Percentiles rank a stretch among this genome's conserved stretches.
Conservation (phyloP, 2,113 vertebrate genomes). For the Podarcis muralis region DNA sequence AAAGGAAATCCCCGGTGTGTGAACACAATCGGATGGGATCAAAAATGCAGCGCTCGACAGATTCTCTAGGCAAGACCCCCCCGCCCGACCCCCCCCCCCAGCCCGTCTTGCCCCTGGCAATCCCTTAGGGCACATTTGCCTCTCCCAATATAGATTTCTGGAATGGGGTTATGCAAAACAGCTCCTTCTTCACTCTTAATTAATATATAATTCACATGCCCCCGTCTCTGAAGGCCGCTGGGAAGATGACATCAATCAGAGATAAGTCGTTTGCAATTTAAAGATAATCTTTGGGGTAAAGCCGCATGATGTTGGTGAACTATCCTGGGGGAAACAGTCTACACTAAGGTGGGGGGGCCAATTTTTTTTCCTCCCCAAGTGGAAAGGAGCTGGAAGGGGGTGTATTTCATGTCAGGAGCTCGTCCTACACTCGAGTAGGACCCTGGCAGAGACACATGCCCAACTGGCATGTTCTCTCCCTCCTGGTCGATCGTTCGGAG, state of each 20-base stretch:
- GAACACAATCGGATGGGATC: not conserved
- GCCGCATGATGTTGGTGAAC: not conserved
- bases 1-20: not conserved
- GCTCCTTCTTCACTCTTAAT: constrained; percentile 56
- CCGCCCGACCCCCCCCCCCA: too few species aligned
- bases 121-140: constrained; percentile 51
- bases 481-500: too few species aligned
- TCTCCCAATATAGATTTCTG: constrained; percentile 59
- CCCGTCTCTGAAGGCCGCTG: constrained; percentile 55
- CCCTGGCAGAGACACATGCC: too few species aligned
- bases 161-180: constrained; percentile 57
- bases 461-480: too few species aligned
- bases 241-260: constrained; percentile 16
- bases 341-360: not conserved
- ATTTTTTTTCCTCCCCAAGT: accelerated
- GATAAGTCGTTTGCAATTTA: constrained; percentile 53
- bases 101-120: not conserved
- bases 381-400: not conserved
- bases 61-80: not conserved
- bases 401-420: too few species aligned
- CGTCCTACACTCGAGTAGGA: too few species aligned
- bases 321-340: not conserved
- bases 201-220: constrained; percentile 66
- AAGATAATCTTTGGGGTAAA: not conserved
- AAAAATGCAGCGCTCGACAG: not conserved